Conservation (phyloP, 1,140 invertebrate genomes). For the Linepithema humile region DNA sequence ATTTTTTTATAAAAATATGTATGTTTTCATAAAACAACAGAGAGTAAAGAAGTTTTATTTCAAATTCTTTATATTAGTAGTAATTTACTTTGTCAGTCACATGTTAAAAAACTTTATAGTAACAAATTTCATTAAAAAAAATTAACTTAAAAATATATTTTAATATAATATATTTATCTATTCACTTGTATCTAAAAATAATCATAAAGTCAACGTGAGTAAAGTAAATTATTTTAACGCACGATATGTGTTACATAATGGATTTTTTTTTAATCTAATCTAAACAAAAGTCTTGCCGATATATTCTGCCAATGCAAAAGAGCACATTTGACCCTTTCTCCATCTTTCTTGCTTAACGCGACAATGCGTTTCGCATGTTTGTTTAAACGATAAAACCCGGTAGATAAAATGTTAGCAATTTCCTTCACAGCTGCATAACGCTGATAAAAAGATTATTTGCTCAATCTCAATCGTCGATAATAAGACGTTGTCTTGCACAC, state of each 20-base stretch:
- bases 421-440: constrained; percentile 6
- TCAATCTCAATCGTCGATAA: constrained; percentile 23
- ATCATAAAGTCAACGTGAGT: neutral
- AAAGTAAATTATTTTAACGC: constrained; percentile 3
- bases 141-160: neutral
- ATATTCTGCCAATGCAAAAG: neutral
- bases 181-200: neutral
- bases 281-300: neutral
- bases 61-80: neutral
- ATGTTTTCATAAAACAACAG: neutral
- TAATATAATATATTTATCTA: neutral
- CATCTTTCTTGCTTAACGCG: neutral
- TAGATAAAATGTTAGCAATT: constrained; percentile 32
- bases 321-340: neutral
- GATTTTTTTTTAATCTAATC: constrained; percentile 11
- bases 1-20: neutral
- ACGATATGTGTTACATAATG: constrained; percentile 15
- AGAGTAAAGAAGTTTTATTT: neutral
- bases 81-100: neutral
- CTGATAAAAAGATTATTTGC: constrained; percentile 48
- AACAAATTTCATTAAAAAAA: neutral
- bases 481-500: neutral
- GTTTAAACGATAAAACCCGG: neutral
- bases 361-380: neutral
- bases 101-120: neutral